Evolutionary conservation across 1,140 invertebrate species (phyloP), one percentile per base, ranked within the genome.

Genomic region (Aethina tumida): DNA sequence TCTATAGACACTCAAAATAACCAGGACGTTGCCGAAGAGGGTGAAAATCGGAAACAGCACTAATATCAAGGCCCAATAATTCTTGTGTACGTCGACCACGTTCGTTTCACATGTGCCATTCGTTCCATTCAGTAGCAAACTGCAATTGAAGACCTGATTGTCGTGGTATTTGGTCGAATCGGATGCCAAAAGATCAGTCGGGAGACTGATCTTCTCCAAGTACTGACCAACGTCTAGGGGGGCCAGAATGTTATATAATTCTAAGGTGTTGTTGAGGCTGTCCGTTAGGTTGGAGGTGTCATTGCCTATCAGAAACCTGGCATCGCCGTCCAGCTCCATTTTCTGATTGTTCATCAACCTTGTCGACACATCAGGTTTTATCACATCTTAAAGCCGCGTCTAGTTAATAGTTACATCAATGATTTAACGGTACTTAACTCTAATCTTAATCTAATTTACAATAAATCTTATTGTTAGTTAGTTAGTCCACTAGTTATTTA

Each of bases 21-120:
- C 94, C 39, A 99, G 75, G 26, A 96, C 82, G 67, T 98, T 98
- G 18, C 94, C 93, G 65, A 97, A 96, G 6, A 97, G 71, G 2
- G 93, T 96, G 47, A 96, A 79, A 55, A 95, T 78, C 13, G 92
- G 90, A 58, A 97, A 92, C 41, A 97, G 69, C 35, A 95, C 71
- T 38, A 96, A 67, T 41, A 91, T 45, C 12, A 63, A 33, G 13
- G 59, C 60, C 60, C 59, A 63, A 33, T 60, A 63, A 38, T 61
- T 63, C 13, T 41, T 41, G 16, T 44, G 22, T 2, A 14, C 31
- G 4, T 43, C 35, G 13, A 28, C 6, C 9, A n/a, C 6, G 24
- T 19, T 37, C 30, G 29, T 17, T 17, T 22, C 40, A 38, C 50
- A 53, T 10, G 48, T 49, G 5, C 24, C 19, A 42, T 57, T 58